These are phyloP conservation scores for Tetragonula clypearis DNA, from an alignment of 1,140 invertebrate genomes.

Conservation along the genomic window DNA sequence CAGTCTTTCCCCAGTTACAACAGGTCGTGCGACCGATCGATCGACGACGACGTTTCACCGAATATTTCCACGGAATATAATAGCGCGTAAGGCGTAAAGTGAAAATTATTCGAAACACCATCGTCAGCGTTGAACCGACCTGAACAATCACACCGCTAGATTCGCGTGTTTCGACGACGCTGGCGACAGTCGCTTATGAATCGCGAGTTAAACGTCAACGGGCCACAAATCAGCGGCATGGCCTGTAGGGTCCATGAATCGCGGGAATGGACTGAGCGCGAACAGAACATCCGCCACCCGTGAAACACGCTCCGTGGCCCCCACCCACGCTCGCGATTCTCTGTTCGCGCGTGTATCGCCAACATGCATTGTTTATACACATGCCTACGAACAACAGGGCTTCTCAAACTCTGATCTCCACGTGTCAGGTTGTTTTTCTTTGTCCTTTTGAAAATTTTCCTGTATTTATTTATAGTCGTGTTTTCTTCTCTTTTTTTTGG, in stretches of 20 bases:
- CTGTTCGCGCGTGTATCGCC: background rate
- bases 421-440: too few species aligned
- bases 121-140: background rate
- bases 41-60: too few species aligned
- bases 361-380: slow-evolving; percentile 34
- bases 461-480: too few species aligned
- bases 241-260: slow-evolving; percentile 68
- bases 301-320: slow-evolving; percentile 58
- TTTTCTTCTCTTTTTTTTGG: too few species aligned
- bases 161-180: background rate
- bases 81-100: background rate
- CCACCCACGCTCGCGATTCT: slow-evolving; percentile 51
- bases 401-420: slow-evolving; percentile 10
- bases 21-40: too few species aligned
- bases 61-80: background rate
- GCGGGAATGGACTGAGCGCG: slow-evolving; percentile 72
- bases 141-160: slow-evolving; percentile 9
- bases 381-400: slow-evolving; percentile 17
- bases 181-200: slow-evolving; percentile 33
- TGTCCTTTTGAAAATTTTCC: too few species aligned
- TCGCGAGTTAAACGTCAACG: slow-evolving; percentile 49
- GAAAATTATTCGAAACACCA: too few species aligned
- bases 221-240: slow-evolving; percentile 49
- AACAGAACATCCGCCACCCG: slow-evolving; percentile 60
- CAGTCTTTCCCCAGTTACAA: too few species aligned